Evolutionary conservation across 2,797 vertebrate genomes (phyloP), one percentile per base, ranked within the genome.

Genomic region (Thaleichthys pacificus): DNA sequence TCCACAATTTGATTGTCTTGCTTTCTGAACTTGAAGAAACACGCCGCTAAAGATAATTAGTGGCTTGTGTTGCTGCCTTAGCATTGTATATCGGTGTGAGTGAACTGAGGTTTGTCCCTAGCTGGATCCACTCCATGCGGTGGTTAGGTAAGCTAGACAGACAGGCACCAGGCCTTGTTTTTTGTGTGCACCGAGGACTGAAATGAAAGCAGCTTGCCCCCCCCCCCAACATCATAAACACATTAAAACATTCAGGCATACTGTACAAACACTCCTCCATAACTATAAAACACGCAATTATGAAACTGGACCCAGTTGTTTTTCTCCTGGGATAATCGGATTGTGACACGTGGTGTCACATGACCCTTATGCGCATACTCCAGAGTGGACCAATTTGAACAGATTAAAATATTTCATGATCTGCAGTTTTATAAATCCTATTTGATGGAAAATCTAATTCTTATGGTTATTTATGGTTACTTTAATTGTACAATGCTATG

Each of bases 141-240:
- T 32, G 78, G 80, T 86, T 78, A 80, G 66, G 75, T 70, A 69
- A 79, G 69, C 77, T 66, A 86, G 86, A 86, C 84, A 80, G 60
- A n/a, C 26, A 4, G 82, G 80, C 82, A 81, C 80, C 83, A 75
- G 65, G 0, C 56, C 73, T 73, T 84, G 74, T 82, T 85, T 74
- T 84, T 56, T 76, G 74, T 77, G 30, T 76, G 73, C 76, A 71
- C 67, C 73, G 15, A 28, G 68, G 70, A 51, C 68, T 78, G 77
- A 80, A 77, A 78, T 79, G 77, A 76, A 77, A 78, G 74, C 60
- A 63, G 64, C 24, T 21, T 64, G 28, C 42, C 76, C 58, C 26
- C 32, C 68, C 35, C 28, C 61, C 70, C 61, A n/a, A 35, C 51
- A 56, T 71, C 69, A 71, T 77, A 70, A 78, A 78, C 68, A 58